phyloP scores from a whole-genome alignment of 2,113 vertebrate genomes.

The Hippocampus zosterae region DNA sequence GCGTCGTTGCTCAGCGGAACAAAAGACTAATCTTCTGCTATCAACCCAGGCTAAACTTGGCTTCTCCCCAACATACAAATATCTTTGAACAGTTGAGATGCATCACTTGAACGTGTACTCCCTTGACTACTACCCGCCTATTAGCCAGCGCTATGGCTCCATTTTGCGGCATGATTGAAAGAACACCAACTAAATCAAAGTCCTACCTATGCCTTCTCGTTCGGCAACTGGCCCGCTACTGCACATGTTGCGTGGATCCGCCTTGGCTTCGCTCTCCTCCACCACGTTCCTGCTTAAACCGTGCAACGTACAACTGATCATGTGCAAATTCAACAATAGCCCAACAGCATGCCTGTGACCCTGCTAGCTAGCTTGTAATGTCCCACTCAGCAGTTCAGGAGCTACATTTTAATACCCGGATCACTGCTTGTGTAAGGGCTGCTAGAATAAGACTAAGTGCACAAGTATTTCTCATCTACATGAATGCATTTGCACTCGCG shows the following conservation, averaged over 20 bases:
- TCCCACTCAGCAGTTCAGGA: slow-evolving; percentile 31
- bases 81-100: not conserved
- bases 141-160: not conserved
- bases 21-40: too few relatives aligned
- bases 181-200: not conserved
- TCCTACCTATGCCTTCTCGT: not conserved
- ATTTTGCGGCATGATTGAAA: not conserved
- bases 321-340: slow-evolving; percentile 41
- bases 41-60: not conserved
- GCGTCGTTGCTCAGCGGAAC: too few relatives aligned
- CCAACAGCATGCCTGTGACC: slow-evolving; percentile 34
- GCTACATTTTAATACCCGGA: slow-evolving; percentile 13
- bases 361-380: slow-evolving; percentile 15
- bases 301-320: slow-evolving; percentile 32
- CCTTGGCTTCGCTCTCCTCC: slow-evolving; percentile 37
- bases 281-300: slow-evolving; percentile 31
- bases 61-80: not conserved
- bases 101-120: not conserved
- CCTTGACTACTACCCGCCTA: not conserved
- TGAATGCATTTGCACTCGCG: not conserved
- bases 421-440: slow-evolving; percentile 10
- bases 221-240: not conserved
- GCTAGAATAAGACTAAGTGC: not conserved
- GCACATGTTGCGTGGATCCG: slow-evolving; percentile 19
- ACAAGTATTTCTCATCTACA: not conserved